Evolutionary conservation across 2,797 vertebrate species (phyloP), one percentile per base, ranked within the genome.

Genomic region (Rhynchonycteris naso): DNA sequence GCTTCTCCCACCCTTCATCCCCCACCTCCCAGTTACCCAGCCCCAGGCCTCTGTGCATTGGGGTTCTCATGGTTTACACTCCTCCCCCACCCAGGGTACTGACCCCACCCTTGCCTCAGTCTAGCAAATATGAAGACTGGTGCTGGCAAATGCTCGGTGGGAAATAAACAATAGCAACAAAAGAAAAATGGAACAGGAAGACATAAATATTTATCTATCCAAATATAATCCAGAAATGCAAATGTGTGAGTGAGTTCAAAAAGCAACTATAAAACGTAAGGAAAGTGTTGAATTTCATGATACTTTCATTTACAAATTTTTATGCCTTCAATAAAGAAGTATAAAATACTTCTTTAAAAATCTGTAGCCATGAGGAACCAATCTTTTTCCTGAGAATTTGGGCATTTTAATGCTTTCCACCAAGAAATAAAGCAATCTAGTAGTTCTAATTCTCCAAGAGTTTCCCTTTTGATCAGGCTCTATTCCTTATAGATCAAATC

Each of bases 211-310:
- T 94, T 75, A 89, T 59, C 59, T 56, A 43, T 28, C 38, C 85
- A 84, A 96, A 90, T 76, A 71, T 61, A 93, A 87, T 50, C 72
- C 76, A 83, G 28, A 92, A 95, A 86, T 11, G 58, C 35, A 86
- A 81, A 85, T 30, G 38, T 91, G 16, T 65, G 26, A 71, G 7
- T 68, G 47, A 38, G 83, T 93, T 94, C 76, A 28, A 69, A 95
- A 87, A 66, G 28, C 47, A 91, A 91, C 74, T 91, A 82, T 74
- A 33, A 88, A 87, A 90, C 54, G 90, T 87, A 92, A 85, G 13
- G 43, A 52, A 72, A 80, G 15, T 43, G 14, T 26, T 81, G 50
- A 82, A 59, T 76, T 89, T 72, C 50, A 35, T 61, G 30, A 76
- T 24, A 69, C 6, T 71, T 92, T 33, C 63, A 7, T 86, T 93